These are phyloP conservation scores for Halcyon chelicuti DNA, from an alignment of 2,797 vertebrate species.

Conservation along the genomic window DNA sequence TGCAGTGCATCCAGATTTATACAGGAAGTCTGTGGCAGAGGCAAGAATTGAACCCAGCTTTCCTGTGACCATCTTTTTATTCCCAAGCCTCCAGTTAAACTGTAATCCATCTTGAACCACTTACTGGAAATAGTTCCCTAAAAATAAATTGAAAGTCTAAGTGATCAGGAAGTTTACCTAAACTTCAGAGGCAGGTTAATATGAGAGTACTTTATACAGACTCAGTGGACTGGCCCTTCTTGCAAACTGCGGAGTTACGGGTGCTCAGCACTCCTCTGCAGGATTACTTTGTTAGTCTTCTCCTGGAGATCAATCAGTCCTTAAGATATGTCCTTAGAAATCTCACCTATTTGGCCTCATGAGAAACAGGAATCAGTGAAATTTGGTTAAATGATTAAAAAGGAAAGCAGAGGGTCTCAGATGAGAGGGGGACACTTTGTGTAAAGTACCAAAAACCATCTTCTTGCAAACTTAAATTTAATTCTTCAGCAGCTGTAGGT, in stretches of 20 bases:
- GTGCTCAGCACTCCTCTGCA: rapidly evolving
- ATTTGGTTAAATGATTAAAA: background rate
- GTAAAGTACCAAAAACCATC: background rate
- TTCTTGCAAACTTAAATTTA: background rate
- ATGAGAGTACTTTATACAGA: background rate
- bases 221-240: background rate
- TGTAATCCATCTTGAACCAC: conserved; percentile 59
- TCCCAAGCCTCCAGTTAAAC: conserved; percentile 50
- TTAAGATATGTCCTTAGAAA: background rate
- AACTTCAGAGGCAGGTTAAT: conserved; percentile 53
- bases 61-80: conserved; percentile 46
- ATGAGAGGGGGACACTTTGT: background rate
- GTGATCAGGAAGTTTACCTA: conserved; percentile 54
- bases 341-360: background rate
- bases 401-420: background rate
- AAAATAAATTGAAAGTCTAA: conserved; percentile 62
- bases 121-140: conserved; percentile 56
- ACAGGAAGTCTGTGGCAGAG: conserved; percentile 67
- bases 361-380: background rate
- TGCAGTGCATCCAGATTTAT: conserved; percentile 19
- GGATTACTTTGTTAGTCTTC: background rate
- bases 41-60: conserved; percentile 72
- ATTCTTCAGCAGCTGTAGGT: background rate
- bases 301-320: background rate
- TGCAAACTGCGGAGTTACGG: rapidly evolving